phyloP scores from a whole-genome alignment of 2,888 invertebrate genomes.

The Parnassius smintheus region DNA sequence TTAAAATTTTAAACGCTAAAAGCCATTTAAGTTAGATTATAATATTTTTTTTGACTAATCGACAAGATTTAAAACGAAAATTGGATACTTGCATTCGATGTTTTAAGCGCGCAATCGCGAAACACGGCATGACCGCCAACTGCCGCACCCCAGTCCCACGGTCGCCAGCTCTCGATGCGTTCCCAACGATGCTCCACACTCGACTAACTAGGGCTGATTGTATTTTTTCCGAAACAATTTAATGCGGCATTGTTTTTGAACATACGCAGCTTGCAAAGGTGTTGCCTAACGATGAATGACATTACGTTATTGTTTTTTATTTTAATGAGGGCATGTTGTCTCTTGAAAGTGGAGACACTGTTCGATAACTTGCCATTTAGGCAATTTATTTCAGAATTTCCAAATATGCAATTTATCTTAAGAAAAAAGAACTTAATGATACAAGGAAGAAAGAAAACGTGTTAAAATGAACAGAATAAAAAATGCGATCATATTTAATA shows the following conservation, averaged over 20 bases:
- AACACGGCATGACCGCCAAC: conserved; percentile 71
- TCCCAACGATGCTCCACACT: conserved; percentile 57
- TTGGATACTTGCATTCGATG: conserved; percentile 72
- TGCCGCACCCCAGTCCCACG: conserved; percentile 41
- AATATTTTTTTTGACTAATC: conserved; percentile 1
- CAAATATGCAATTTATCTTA: too few relatives aligned
- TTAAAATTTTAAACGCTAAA: too few relatives aligned
- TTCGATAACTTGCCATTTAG: neutral
- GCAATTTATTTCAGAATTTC: too few relatives aligned
- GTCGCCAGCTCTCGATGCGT: conserved; percentile 45
- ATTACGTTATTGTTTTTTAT: conserved; percentile 52
- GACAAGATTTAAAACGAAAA: conserved; percentile 18
- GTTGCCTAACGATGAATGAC: conserved; percentile 52
- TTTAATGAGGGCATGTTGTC: conserved; percentile 23
- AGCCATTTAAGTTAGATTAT: neutral
- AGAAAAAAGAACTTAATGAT: too few relatives aligned
- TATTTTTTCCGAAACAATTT: conserved; percentile 53
- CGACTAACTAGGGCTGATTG: conserved; percentile 68
- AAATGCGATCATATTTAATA: too few relatives aligned
- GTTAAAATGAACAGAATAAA: too few relatives aligned
- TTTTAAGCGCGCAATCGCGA: conserved; percentile 58
- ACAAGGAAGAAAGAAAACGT: too few relatives aligned
- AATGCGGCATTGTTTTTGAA: conserved; percentile 68
- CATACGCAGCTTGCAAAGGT: conserved; percentile 41
- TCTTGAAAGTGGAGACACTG: conserved; percentile 15